Evolutionary conservation across 1,140 invertebrate genomes (phyloP).

Genomic region (Ips nitidus): DNA sequence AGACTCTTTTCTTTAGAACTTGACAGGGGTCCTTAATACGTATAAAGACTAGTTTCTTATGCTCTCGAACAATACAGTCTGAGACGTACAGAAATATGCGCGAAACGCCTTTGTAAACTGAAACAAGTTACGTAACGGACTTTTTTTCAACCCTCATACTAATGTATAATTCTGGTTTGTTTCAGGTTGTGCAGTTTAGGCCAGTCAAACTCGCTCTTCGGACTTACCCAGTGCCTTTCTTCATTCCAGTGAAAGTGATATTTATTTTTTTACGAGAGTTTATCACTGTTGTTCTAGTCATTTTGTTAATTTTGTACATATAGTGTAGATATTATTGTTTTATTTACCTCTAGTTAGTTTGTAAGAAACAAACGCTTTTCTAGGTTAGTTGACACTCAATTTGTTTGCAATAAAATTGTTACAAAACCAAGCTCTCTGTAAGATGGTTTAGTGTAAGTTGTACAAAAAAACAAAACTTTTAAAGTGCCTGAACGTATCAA

Average conservation of each 20-base stretch:
- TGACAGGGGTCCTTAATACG: slow-evolving; percentile 39
- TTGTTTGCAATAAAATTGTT: slow-evolving; percentile 2
- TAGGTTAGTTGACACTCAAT: slow-evolving; percentile 1
- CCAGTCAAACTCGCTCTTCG: slow-evolving; percentile 37
- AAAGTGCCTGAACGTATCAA: no score
- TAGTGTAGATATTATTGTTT: slow-evolving; percentile 38
- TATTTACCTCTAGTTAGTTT: slow-evolving; percentile 3
- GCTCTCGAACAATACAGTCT: slow-evolving; percentile 44
- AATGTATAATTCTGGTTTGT: slow-evolving; percentile 40
- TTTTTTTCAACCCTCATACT: slow-evolving; percentile 23
- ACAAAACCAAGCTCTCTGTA: background rate
- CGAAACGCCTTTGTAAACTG: slow-evolving; percentile 24
- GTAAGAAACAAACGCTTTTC: slow-evolving; percentile 22
- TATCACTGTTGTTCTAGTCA: slow-evolving; percentile 49
- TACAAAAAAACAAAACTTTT: no score
- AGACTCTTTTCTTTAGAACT: slow-evolving; percentile 39
- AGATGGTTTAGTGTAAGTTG: no score
- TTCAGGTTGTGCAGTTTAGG: slow-evolving; percentile 43
- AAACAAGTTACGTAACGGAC: slow-evolving; percentile 32
- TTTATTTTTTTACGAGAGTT: slow-evolving; percentile 44
- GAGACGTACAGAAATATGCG: slow-evolving; percentile 41
- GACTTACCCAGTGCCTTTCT: slow-evolving; percentile 44
- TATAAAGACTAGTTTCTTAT: slow-evolving; percentile 41
- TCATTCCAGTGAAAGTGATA: slow-evolving; percentile 48
- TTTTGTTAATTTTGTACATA: slow-evolving; percentile 47